Base-by-base conservation (phyloP, 2,797 vertebrate species). In the Sebastolobus altivelis region DNA sequence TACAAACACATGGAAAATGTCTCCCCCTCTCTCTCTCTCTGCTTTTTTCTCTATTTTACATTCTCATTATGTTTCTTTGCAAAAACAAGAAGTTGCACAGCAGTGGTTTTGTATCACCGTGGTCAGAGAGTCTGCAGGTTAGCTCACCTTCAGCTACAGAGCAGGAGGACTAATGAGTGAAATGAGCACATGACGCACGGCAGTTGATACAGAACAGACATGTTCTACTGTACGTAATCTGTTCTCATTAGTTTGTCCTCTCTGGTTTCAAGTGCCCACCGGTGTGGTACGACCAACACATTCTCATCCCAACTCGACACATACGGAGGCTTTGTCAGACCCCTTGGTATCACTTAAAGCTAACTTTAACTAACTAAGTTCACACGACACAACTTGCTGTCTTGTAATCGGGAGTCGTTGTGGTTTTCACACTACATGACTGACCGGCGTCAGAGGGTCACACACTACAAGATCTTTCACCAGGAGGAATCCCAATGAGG, bases 221-320 rank as follows among this genome's bases (percentile, higher is more conserved):
- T 16, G 35, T 5, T 31, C 58, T 52, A 9, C 46, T 46, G 16
- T 29, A 29, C 8, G 27, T 58, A 18, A 8, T 78, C 78, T 81
- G 49, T 67, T 65, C 77, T 82, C 69, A 58, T 87, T 72, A 85
- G 62, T 38, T 56, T 8, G n/a, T 60, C 56, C 52, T 55, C 52
- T 40, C 12, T 12, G 70, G 49, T 63, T 80, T n/a, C 37, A 61
- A 38, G 59, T 20, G 38, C 14, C 54, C 56, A 56, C 25, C 5
- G 4, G 29, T 33, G 70, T 6, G 62, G 46, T 4, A 9, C 1
- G 46, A 46, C 43, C 1, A 46, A 46, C 43, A 46, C 6, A 46
- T 46, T 46, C 43, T 8, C 43, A 18, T 46, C 43, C 43, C 43
- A 46, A 46, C 43, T 46, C 43, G 43, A 46, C 43, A 46, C 43